A percentile compares a stretch with the other conserved stretches of the same genome.
phyloP scores from a whole-genome alignment of 2,888 invertebrate species.

The Dysmachus trigonus region DNA sequence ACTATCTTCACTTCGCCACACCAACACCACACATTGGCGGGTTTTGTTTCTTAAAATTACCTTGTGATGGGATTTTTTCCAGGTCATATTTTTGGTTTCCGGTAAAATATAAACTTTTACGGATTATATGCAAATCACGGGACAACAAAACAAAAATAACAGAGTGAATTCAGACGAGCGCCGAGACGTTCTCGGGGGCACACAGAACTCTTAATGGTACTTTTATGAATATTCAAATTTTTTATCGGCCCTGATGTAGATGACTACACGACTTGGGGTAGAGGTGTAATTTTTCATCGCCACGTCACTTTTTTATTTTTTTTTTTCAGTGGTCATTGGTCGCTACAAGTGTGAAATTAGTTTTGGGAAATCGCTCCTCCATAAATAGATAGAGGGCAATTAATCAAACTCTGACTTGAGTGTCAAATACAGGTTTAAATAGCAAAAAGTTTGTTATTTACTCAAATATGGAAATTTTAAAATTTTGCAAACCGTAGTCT shows the following conservation, averaged over 20 bases:
- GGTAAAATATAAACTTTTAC: conserved; percentile 33
- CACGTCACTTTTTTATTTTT: neutral
- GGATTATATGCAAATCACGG: conserved; percentile 33
- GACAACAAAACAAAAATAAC: neutral
- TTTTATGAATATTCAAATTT: conserved; percentile 33
- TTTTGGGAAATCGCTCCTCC: neutral
- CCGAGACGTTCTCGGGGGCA: conserved; percentile 3
- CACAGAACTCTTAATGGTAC: neutral
- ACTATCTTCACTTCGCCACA: neutral
- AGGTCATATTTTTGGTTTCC: conserved; percentile 37
- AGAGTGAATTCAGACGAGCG: neutral
- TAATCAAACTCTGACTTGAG: neutral
- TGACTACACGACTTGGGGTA: neutral
- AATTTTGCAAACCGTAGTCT: neutral
- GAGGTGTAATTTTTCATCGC: conserved; percentile 6
- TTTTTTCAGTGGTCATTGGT: neutral
- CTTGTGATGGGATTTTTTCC: conserved; percentile 21
- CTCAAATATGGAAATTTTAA: neutral
- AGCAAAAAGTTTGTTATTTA: neutral
- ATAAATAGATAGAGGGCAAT: neutral
- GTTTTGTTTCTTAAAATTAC: neutral
- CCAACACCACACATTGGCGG: neutral
- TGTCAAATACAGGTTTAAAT: neutral
- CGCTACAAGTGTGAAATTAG: conserved; percentile 12
- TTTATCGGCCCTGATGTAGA: neutral